phyloP scores from a whole-genome alignment of 2,888 invertebrate genomes.

The Mimachlamys varia region DNA sequence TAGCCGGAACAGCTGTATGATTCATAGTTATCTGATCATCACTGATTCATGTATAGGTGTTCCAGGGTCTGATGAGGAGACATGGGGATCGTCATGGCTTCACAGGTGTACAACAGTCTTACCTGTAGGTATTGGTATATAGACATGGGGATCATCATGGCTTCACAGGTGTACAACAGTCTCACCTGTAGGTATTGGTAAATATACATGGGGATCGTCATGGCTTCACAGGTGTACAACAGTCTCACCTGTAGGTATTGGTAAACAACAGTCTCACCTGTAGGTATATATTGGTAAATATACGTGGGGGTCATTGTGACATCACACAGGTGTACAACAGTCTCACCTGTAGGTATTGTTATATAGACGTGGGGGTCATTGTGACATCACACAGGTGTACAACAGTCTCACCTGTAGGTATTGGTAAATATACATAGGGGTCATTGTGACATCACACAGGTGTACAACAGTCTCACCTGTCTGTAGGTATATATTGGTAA shows the following conservation, averaged over 20 bases:
- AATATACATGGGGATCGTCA: background rate
- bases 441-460: background rate
- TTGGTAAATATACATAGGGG: background rate
- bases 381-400: background rate
- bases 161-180: background rate
- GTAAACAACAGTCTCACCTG: background rate
- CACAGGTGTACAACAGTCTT: background rate
- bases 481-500: too few species aligned
- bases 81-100: background rate
- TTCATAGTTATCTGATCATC: background rate
- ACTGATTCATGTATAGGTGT: background rate
- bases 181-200: background rate
- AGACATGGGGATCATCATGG: background rate
- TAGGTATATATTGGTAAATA: background rate
- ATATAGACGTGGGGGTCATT: background rate
- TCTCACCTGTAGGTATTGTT: too few species aligned
- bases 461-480: too few species aligned
- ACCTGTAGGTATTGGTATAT: background rate
- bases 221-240: background rate
- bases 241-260: too few species aligned
- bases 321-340: constrained; percentile 4
- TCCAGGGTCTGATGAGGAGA: background rate
- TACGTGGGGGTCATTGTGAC: background rate
- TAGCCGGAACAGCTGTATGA: background rate
- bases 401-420: background rate